phyloP scores from a whole-genome alignment of 1,140 invertebrate species.

The Zophobas morio region DNA sequence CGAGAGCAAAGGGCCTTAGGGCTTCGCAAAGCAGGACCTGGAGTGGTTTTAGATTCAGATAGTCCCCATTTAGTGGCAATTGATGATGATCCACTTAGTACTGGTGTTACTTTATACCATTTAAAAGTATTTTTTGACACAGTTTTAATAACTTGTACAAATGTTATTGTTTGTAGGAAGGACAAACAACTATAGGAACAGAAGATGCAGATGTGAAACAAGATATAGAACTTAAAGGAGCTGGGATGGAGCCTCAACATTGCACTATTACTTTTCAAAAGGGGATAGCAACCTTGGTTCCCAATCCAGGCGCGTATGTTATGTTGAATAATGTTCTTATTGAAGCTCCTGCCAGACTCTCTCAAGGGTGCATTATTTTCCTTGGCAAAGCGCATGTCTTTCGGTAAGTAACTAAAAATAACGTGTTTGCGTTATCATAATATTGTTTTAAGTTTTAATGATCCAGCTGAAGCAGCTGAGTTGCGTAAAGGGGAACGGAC shows the following conservation, averaged over 20 bases:
- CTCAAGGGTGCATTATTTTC: constrained; percentile 82
- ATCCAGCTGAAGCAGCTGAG: constrained; percentile 91
- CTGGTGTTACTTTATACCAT: constrained; percentile 93
- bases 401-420: constrained; percentile 73
- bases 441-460: constrained; percentile 73
- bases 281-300: constrained; percentile 84
- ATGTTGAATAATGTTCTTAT: constrained; percentile 87
- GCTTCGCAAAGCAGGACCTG: constrained; percentile 86
- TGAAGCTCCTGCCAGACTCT: constrained; percentile 81
- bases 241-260: constrained; percentile 87
- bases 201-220: constrained; percentile 77
- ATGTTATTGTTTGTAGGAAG: constrained; percentile 70
- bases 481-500: constrained; percentile 80
- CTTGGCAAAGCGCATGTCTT: constrained; percentile 93
- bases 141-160: background rate
- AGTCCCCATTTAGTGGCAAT: constrained; percentile 94
- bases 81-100: constrained; percentile 89
- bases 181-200: constrained; percentile 83
- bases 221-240: constrained; percentile 83
- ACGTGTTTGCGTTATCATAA: background rate
- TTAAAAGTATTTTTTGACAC: constrained; percentile 75
- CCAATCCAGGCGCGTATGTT: constrained; percentile 80
- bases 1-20: constrained; percentile 90
- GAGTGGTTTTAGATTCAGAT: constrained; percentile 93
- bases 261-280: constrained; percentile 83